Evolutionary conservation across 2,113 vertebrate species (phyloP), one percentile per base, ranked within the genome.

Genomic region (Felis chaus): DNA sequence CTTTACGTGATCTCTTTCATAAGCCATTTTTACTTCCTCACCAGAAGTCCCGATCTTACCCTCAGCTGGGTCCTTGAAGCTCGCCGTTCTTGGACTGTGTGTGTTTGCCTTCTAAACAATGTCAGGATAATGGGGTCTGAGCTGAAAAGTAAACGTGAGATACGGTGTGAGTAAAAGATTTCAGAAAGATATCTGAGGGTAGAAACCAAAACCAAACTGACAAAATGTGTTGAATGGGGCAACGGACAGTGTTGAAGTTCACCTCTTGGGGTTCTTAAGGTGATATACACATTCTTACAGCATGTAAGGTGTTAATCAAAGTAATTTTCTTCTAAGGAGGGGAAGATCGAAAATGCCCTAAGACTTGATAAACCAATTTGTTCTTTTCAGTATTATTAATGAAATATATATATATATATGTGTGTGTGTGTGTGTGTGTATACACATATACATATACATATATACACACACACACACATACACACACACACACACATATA

Each of bases 401-500:
- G 66, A 57, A 50, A 80, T 25, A 23, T 61, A 7, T 23, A 9
- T 61, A 23, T 61, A 8, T 61, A 3, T 57, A 6, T 53, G 41
- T 41, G 6, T 41, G 6, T 45, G 7, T 45, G 5, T 41, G 5
- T 41, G 1, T 5, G 5, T 41, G 5, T 41, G 5, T 5, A 41
- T 5, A 41, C 5, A 41, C 5, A 41, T 5, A 41, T 41, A 41
- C 1, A 41, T 5, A 41, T 41, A 23, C 7, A 6, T 23, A 21
- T 23, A 8, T 1, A 41, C 1, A 53, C 4, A 18, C 1, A 45
- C 1, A 45, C 7, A 45, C 1, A 45, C 41, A 45, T 7, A 45
- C 45, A 45, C 45, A 45, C 45, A 45, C 45, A 45, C 45, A 45
- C 41, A 41, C 41, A 41, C 41, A 53, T n/a, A n/a, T n/a, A n/a